Evolutionary conservation across 2,888 invertebrate species (phyloP).

Genomic region (Plagiodera versicolora): DNA sequence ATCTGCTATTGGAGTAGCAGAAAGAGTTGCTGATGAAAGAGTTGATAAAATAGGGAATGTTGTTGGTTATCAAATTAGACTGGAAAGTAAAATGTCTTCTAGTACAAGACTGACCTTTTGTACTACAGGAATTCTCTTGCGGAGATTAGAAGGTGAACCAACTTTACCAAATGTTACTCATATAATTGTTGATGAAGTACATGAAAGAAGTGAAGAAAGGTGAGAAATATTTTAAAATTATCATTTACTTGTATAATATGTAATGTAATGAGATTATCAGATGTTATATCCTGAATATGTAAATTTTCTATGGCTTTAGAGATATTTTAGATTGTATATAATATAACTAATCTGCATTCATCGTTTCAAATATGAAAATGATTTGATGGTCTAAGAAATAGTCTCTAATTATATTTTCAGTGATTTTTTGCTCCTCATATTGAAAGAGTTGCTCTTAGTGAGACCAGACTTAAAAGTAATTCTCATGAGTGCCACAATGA

Average conservation of each 20-base stretch:
- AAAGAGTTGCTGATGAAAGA: slow-evolving; percentile 86
- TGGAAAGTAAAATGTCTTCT: slow-evolving; percentile 76
- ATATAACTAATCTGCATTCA: too few species aligned
- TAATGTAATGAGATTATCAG: background rate
- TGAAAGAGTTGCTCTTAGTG: slow-evolving; percentile 73
- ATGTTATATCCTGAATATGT: too few species aligned
- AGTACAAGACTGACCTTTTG: slow-evolving; percentile 87
- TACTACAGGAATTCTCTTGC: slow-evolving; percentile 87
- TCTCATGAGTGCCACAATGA: slow-evolving; percentile 92
- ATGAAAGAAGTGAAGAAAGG: slow-evolving; percentile 87
- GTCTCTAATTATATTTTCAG: slow-evolving; percentile 52
- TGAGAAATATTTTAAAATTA: slow-evolving; percentile 49
- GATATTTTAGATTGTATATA: too few species aligned
- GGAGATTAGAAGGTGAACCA: slow-evolving; percentile 80
- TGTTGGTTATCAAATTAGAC: slow-evolving; percentile 71
- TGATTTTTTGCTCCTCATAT: slow-evolving; percentile 83
- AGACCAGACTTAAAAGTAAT: slow-evolving; percentile 79
- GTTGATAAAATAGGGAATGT: slow-evolving; percentile 73
- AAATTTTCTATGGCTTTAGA: too few species aligned
- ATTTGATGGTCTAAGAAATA: too few species aligned
- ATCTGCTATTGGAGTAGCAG: slow-evolving; percentile 90
- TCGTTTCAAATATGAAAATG: too few species aligned
- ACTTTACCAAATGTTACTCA: slow-evolving; percentile 78
- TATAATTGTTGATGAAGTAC: slow-evolving; percentile 88
- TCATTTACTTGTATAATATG: slow-evolving; percentile 36